Conservation (phyloP, 2,888 invertebrate genomes). For the Xestia ashworthii region DNA sequence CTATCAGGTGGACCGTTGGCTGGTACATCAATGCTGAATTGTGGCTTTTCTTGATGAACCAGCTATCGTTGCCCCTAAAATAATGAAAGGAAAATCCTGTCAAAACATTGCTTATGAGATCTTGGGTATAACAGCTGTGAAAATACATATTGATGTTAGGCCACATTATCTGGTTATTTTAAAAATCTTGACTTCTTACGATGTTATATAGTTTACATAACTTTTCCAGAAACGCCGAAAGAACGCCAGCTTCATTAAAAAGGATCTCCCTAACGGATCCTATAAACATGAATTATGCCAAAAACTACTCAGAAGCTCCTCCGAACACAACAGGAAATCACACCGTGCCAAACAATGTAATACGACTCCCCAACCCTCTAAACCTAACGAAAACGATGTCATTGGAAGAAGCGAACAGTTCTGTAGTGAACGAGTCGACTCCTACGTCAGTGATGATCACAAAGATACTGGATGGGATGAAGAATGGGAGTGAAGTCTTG, state of each 20-base stretch:
- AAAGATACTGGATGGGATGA: slow-evolving; percentile 79
- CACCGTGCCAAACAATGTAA: slow-evolving; percentile 1
- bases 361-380: slow-evolving; percentile 2
- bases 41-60: neutral
- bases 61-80: neutral
- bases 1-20: neutral
- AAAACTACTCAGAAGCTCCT: slow-evolving; percentile 39
- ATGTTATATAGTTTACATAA: neutral
- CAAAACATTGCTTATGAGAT: neutral
- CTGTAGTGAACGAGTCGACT: slow-evolving; percentile 46
- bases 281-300: slow-evolving; percentile 51
- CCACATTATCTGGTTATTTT: neutral
- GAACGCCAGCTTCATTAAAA: slow-evolving; percentile 76
- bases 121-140: neutral
- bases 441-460: slow-evolving; percentile 75
- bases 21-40: neutral
- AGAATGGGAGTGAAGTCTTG: slow-evolving; percentile 79
- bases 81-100: neutral
- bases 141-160: neutral
- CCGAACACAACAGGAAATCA: slow-evolving; percentile 59
- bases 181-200: neutral
- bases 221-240: slow-evolving; percentile 78
- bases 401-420: slow-evolving; percentile 67
- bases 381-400: slow-evolving; percentile 39
- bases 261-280: slow-evolving; percentile 54